These are phyloP conservation scores for Papilio demoleus DNA, from an alignment of 2,888 invertebrate genomes.

Conservation along the genomic window DNA sequence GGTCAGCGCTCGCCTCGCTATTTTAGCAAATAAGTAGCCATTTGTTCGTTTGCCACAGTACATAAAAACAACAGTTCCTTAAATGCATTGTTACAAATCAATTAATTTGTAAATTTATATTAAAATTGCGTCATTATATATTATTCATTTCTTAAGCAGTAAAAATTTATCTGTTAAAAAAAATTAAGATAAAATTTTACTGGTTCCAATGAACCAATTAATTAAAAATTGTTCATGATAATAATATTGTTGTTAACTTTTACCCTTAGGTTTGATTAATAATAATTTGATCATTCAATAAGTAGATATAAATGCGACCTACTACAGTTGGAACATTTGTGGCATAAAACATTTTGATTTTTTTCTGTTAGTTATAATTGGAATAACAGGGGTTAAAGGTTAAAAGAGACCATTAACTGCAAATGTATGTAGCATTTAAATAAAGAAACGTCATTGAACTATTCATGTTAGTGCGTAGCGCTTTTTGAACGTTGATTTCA, in stretches of 20 bases:
- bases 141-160: neutral
- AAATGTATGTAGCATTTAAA: slow-evolving; percentile 15
- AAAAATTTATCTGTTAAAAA: neutral
- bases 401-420: slow-evolving; percentile 17
- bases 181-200: neutral
- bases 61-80: neutral
- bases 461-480: slow-evolving; percentile 24
- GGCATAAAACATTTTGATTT: neutral
- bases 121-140: neutral
- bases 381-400: slow-evolving; percentile 9
- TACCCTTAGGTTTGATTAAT: too few relatives aligned
- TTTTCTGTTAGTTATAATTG: neutral
- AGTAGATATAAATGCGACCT: too few relatives aligned
- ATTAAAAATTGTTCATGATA: neutral
- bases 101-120: slow-evolving; percentile 5
- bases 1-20: too few relatives aligned
- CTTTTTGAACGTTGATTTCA: slow-evolving; percentile 5
- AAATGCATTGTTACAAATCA: neutral
- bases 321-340: slow-evolving; percentile 1
- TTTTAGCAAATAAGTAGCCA: too few relatives aligned
- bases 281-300: neutral
- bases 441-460: slow-evolving; percentile 28
- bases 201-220: neutral
- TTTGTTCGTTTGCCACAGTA: too few relatives aligned
- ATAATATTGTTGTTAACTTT: neutral